Base-by-base conservation (phyloP, 1,140 invertebrate genomes). In the Rhopalosiphum maidis region DNA sequence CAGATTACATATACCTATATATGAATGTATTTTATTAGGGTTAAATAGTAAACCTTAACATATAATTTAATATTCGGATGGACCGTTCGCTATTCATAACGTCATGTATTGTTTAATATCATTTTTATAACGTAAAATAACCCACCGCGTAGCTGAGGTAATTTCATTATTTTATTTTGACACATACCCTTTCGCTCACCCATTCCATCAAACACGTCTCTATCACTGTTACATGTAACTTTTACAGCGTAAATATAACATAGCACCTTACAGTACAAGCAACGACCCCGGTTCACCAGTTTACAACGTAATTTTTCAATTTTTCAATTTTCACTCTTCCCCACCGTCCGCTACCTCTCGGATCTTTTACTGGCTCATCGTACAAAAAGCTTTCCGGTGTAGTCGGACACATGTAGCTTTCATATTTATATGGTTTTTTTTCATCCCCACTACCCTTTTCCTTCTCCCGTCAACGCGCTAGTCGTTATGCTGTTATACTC, bases 381-480 rank as follows among this genome's bases (percentile, higher is more conserved):
- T 18, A 60, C 54, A 90, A 90, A 90, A 90, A 90, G 88, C 88
- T 60, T 90, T 90, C 88, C 54, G 54, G 88, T 90, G 88, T 77
- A 77, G 60, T 90, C 51, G 88, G 88, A 90, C 54, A 90, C 88
- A 60, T n/a, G 87, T 89, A 54, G 85, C 43, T 88, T 88, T 88
- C n/a, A 48, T 48, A 51, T 88, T 88, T 88, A 25, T 88, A 54
- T 37, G 22, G 18, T 46, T 18, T 46, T 46, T 46, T 30, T n/a
- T 77, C 60, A n/a, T 15, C 30, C 11, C 60, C 60, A 18, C 60
- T 30, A 30, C 23, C 25, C 85, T 25, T 22, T 21, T n/a, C 85
- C 41, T 7, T 18, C 85, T 1, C 25, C 41, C 23, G 23, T 55
- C 55, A 9, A 25, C 54, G 54, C 37, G 23, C 77, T 22, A 85